Percentiles rank a stretch among this genome's conserved stretches.
Conservation (phyloP, 2,113 vertebrate genomes). For the Euleptes europaea region DNA sequence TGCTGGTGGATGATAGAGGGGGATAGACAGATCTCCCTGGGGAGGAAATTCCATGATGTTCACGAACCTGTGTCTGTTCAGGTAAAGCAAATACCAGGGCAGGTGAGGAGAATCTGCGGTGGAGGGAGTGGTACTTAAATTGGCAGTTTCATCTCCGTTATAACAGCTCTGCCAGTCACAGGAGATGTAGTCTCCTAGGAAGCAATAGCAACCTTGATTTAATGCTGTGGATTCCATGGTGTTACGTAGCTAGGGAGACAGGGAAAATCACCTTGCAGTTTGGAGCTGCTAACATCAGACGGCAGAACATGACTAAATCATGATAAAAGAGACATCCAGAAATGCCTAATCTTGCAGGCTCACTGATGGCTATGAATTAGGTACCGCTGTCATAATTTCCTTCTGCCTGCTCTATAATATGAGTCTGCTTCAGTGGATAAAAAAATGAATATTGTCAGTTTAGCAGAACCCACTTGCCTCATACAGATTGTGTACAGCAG, state of each 20-base stretch:
- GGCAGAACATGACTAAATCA: constrained; percentile 1
- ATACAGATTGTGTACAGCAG: constrained; percentile 2
- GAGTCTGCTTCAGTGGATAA: constrained; percentile 4
- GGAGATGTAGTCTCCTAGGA: background rate
- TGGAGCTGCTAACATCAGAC: background rate
- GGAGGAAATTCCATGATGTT: background rate
- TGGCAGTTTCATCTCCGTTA: background rate
- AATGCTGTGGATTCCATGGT: background rate
- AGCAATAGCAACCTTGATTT: background rate
- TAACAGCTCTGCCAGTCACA: background rate
- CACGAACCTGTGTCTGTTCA: background rate
- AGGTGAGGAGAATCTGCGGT: background rate
- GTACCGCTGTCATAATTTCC: background rate
- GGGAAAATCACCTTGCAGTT: background rate
- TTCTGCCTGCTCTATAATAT: background rate
- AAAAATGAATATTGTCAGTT: constrained; percentile 17
- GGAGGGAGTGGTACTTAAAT: background rate
- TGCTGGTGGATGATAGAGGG: no score
- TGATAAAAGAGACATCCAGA: background rate
- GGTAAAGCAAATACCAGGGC: background rate
- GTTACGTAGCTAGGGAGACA: background rate
- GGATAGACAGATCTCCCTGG: no score
- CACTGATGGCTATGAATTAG: constrained; percentile 1
- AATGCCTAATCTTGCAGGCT: background rate
- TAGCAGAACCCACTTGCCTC: constrained; percentile 1